phyloP scores from a whole-genome alignment of 1,140 invertebrate species.

The Drosophila yakuba region DNA sequence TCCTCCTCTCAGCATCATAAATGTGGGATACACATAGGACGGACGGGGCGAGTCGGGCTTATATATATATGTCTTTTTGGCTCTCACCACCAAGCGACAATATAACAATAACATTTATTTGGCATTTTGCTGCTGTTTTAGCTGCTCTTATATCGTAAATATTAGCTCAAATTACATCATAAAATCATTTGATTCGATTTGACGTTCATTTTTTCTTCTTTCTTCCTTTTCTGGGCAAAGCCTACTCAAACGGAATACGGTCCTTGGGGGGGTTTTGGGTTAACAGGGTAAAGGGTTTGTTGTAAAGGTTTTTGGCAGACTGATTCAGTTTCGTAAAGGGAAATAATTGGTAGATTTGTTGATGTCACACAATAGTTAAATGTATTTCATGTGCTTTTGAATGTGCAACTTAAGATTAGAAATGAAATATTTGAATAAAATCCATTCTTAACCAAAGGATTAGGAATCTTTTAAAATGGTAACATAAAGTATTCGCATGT shows the following conservation, averaged over 20 bases:
- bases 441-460: too few species aligned
- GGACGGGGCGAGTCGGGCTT: not conserved
- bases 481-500: conserved; percentile 51
- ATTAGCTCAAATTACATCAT: conserved; percentile 84
- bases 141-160: conserved; percentile 84
- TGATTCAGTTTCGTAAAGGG: not conserved
- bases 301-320: too few species aligned
- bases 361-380: not conserved
- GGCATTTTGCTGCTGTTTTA: conserved; percentile 84
- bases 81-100: conserved; percentile 80
- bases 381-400: not conserved
- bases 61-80: conserved; percentile 38
- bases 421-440: not conserved
- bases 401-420: too few species aligned
- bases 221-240: conserved; percentile 15
- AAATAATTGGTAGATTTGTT: not conserved
- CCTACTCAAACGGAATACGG: conserved; percentile 28
- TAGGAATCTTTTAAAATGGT: too few species aligned
- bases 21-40: conserved; percentile 34
- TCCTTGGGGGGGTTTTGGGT: conserved; percentile 24
- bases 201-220: conserved; percentile 78
- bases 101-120: conserved; percentile 84
- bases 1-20: conserved; percentile 65
- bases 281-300: conserved; percentile 31
- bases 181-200: conserved; percentile 85